phyloP scores from a whole-genome alignment of 2,888 invertebrate genomes.

The Corbicula japonica region DNA sequence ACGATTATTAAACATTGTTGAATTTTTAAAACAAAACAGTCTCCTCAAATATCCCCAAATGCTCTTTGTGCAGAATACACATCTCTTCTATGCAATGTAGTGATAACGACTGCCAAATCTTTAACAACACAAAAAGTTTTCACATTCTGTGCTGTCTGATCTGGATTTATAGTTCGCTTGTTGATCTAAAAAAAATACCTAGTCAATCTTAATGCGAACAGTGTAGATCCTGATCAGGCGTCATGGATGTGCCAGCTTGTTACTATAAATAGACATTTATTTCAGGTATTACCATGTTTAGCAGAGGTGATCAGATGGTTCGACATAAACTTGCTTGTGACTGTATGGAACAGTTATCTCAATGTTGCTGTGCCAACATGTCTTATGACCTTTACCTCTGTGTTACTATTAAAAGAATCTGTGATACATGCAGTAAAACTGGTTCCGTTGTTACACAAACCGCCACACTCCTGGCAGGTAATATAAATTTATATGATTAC shows the following conservation, averaged over 20 bases:
- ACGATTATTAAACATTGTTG: too few species aligned
- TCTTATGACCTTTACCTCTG: constrained; percentile 77
- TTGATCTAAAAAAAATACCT: too few species aligned
- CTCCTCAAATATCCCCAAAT: too few species aligned
- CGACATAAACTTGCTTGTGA: constrained; percentile 79
- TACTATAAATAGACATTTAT: not conserved
- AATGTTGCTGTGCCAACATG: constrained; percentile 73
- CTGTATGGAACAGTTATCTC: constrained; percentile 76
- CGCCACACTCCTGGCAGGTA: constrained; percentile 76
- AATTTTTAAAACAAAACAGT: too few species aligned
- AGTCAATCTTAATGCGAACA: not conserved
- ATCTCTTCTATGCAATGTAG: too few species aligned
- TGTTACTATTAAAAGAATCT: constrained; percentile 77
- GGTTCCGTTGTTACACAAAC: constrained; percentile 73
- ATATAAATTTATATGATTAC: too few species aligned
- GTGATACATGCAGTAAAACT: constrained; percentile 78
- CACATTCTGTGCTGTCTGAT: too few species aligned
- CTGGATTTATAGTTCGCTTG: too few species aligned
- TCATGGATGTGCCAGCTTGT: too few species aligned
- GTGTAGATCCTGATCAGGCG: not conserved
- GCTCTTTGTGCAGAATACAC: too few species aligned
- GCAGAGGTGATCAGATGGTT: constrained; percentile 85
- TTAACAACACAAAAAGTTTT: too few species aligned
- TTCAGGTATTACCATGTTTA: constrained; percentile 81
- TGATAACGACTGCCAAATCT: too few species aligned